phyloP scores from a whole-genome alignment of 2,113 vertebrate genomes.

The Phaethon lepturus region DNA sequence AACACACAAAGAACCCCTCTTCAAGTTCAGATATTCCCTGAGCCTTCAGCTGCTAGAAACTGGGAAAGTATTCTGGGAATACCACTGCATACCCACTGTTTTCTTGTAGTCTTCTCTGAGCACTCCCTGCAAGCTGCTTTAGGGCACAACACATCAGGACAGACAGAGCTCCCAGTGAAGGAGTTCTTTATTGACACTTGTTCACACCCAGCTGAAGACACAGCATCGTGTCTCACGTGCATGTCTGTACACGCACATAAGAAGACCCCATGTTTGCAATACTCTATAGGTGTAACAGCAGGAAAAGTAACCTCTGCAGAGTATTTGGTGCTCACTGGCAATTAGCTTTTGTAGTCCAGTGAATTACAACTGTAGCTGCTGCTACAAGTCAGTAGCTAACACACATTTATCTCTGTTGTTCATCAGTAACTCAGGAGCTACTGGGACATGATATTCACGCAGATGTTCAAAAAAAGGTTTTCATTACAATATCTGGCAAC shows the following conservation, averaged over 20 bases:
- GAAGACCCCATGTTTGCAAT: not conserved
- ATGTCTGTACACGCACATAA: rapidly evolving
- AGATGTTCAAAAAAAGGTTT: not conserved
- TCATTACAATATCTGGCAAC: not conserved
- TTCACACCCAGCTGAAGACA: not conserved
- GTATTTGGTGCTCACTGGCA: not conserved
- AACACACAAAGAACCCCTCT: not conserved
- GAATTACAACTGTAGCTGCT: not conserved
- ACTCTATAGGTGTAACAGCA: not conserved
- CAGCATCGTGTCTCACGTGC: rapidly evolving
- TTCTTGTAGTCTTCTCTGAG: not conserved
- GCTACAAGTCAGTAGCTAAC: not conserved
- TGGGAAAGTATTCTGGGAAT: not conserved
- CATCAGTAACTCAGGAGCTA: not conserved
- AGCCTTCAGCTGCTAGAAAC: not conserved
- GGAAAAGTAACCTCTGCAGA: not conserved
- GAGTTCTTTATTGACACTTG: not conserved
- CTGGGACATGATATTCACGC: not conserved
- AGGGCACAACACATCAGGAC: not conserved
- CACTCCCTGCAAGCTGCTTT: not conserved
- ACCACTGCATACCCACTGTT: not conserved
- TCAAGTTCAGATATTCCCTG: not conserved
- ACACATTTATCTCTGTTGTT: not conserved
- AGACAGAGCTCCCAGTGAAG: not conserved
- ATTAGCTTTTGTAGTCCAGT: not conserved